Percentiles rank a stretch among this genome's conserved stretches.
These are phyloP conservation scores for Solenopsis invicta DNA, from an alignment of 1,140 invertebrate genomes.

Conservation along the genomic window DNA sequence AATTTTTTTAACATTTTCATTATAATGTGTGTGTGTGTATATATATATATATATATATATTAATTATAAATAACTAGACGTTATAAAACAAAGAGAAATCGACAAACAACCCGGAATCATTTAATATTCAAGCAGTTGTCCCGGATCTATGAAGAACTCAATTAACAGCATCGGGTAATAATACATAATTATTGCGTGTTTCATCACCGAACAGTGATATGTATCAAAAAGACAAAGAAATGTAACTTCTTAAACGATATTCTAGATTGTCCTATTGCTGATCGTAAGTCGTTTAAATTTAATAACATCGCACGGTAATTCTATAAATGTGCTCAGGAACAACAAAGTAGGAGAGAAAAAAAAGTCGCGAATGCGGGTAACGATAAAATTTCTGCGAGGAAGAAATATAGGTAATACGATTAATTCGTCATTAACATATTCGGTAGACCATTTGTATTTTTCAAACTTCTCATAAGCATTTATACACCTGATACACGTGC, in stretches of 20 bases:
- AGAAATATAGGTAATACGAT: neutral
- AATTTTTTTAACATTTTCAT: slow-evolving; percentile 40
- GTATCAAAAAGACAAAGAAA: slow-evolving; percentile 2
- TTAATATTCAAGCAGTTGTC: neutral
- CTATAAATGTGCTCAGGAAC: neutral
- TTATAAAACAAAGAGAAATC: slow-evolving; percentile 27
- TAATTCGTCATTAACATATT: slow-evolving; percentile 1
- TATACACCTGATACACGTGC: neutral
- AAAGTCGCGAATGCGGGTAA: neutral
- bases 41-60: slow-evolving; percentile 4
- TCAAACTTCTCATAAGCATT: slow-evolving; percentile 6
- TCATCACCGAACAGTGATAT: slow-evolving; percentile 12
- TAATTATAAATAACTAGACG: slow-evolving; percentile 46
- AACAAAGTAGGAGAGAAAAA: neutral
- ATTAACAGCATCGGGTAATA: slow-evolving; percentile 5
- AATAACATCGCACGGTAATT: slow-evolving; percentile 1
- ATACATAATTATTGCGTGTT: slow-evolving; percentile 16
- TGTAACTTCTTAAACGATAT: slow-evolving; percentile 24
- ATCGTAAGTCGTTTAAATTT: slow-evolving; percentile 18
- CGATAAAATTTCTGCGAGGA: slow-evolving; percentile 47
- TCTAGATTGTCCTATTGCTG: slow-evolving; percentile 19
- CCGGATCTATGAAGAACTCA: slow-evolving; percentile 9
- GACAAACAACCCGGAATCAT: slow-evolving; percentile 38
- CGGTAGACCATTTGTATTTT: neutral
- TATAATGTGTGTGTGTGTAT: slow-evolving; percentile 9